These are phyloP conservation scores for Gadus chalcogrammus DNA, from an alignment of 2,113 vertebrate genomes.

Conservation along the genomic window DNA sequence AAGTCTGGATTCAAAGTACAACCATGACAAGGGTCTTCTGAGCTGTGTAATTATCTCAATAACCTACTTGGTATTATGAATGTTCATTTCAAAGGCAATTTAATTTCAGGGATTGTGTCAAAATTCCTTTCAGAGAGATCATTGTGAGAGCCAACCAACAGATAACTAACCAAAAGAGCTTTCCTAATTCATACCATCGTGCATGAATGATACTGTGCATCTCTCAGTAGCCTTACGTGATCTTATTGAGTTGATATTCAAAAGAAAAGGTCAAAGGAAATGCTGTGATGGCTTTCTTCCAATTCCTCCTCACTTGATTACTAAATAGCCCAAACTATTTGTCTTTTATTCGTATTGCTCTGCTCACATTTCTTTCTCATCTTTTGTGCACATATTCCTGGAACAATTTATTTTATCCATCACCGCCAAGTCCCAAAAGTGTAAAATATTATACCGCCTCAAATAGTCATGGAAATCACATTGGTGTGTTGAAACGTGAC, in stretches of 20 bases:
- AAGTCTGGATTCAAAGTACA: no score
- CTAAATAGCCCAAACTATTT: background rate
- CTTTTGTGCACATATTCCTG: constrained; percentile 36
- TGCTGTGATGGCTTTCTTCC: background rate
- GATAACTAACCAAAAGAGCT: no score
- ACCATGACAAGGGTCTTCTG: no score
- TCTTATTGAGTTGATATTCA: constrained; percentile 28
- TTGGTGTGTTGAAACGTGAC: constrained; percentile 41
- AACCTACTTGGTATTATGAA: no score
- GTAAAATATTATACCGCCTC: constrained; percentile 43
- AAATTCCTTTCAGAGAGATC: no score
- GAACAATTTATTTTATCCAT: background rate
- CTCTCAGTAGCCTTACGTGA: constrained; percentile 1
- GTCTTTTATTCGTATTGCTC: background rate
- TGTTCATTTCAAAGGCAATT: no score
- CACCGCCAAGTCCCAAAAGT: constrained; percentile 49
- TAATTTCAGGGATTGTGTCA: no score
- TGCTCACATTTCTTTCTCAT: constrained; percentile 4
- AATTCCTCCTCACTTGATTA: constrained; percentile 12
- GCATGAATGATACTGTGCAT: background rate
- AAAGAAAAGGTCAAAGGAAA: constrained; percentile 41
- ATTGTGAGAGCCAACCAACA: no score
- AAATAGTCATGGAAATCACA: constrained; percentile 57
- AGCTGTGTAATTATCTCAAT: no score
- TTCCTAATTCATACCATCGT: constrained; percentile 2